Percentiles rank a stretch among this genome's conserved stretches.
These are phyloP conservation scores for Stegodyphus dumicola DNA, from an alignment of 1,140 invertebrate species.

Conservation along the genomic window DNA sequence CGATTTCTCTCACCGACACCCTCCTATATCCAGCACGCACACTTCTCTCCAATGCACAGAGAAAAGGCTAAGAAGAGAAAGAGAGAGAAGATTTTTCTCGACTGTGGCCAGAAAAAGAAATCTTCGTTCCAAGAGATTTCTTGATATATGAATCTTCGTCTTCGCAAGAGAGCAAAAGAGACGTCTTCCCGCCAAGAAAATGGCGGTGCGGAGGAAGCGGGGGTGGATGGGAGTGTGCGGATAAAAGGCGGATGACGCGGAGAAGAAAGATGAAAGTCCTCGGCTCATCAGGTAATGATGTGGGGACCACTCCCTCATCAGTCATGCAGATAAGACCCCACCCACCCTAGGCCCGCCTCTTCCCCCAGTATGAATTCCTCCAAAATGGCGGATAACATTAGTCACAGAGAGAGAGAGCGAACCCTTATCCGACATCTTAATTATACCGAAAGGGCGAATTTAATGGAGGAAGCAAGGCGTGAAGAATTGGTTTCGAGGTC, in stretches of 20 bases:
- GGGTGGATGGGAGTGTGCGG: neutral
- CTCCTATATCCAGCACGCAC: too few species aligned
- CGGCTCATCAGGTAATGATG: slow-evolving; percentile 55
- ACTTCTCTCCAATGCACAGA: too few species aligned
- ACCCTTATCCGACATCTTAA: slow-evolving; percentile 53
- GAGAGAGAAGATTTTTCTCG: too few species aligned
- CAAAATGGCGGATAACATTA: slow-evolving; percentile 51
- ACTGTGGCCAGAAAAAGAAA: too few species aligned
- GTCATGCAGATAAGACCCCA: slow-evolving; percentile 56
- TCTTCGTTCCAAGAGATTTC: too few species aligned
- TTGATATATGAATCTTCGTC: too few species aligned
- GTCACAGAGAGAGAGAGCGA: slow-evolving; percentile 8
- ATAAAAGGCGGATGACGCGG: neutral
- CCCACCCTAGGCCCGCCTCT: slow-evolving; percentile 9
- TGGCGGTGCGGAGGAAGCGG: neutral
- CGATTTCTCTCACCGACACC: too few species aligned
- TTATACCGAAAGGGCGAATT: slow-evolving; percentile 31
- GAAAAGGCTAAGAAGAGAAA: too few species aligned
- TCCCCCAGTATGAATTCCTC: slow-evolving; percentile 14
- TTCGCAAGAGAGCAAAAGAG: neutral
- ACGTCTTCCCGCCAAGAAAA: slow-evolving; percentile 13
- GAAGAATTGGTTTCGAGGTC: neutral
- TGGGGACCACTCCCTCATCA: slow-evolving; percentile 50
- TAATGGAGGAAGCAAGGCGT: slow-evolving; percentile 15
- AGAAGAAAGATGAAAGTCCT: slow-evolving; percentile 44